Evolutionary conservation across 2,888 invertebrate species (phyloP), one percentile per base, ranked within the genome.

Genomic region (Drosophila neonasuta): DNA sequence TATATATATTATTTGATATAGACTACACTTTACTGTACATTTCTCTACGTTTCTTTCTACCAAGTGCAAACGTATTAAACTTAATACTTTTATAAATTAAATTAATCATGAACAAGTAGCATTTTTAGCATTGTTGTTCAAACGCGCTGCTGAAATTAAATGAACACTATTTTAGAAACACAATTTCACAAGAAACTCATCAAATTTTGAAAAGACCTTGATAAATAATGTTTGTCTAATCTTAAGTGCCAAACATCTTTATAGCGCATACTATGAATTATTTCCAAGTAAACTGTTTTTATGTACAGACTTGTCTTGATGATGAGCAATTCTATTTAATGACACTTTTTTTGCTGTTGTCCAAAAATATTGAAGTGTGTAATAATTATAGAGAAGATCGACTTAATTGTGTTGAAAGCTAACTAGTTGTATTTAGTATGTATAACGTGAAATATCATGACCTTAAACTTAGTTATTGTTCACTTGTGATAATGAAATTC

Each of bases 261-360:
- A 36, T 36, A 36, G 36, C 36, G 36, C 36, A n/a, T 4, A 5
- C 36, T 36, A 15, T 15, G 39, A 41, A 41, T 41, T 41, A 41
- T 41, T 41, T 41, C 39, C 39, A 41, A 15, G 39, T 41, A 41
- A 41, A 41, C 39, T 11, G 39, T 11, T 41, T 41, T 41, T 41
- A 15, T 41, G 15, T 15, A 8, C 39, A 24, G 24, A 24, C 24
- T 24, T 24, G 3, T 41, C 13, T 41, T 41, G 39, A 13, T 15
- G 36, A 36, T 36, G 36, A 36, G 36, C 36, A 36, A 36, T 36
- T 32, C 32, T 36, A 36, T 36, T 11, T 11, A 36, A 36, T 36
- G 36, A 36, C 36, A n/a, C 1, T 5, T 11, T 34, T 11, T 34
- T 34, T 34, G 11, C 20, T 36, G 5, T 36, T n/a, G 4, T 36